A percentile compares a stretch with the other conserved stretches of the same genome.
phyloP scores from a whole-genome alignment of 2,113 vertebrate species.

The Pachycephala philippinensis region DNA sequence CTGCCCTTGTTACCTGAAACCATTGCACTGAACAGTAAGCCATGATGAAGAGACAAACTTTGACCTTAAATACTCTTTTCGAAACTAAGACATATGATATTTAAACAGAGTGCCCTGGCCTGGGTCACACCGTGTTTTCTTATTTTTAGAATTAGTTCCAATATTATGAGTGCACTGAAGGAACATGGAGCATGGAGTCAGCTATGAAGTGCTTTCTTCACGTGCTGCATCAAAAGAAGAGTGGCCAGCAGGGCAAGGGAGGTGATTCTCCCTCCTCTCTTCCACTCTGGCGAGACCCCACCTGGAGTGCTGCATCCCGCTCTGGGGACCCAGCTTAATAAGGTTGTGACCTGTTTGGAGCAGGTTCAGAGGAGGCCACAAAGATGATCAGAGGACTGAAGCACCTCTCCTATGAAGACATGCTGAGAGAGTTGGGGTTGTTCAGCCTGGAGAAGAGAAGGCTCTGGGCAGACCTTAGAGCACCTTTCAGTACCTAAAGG shows the following conservation, averaged over 20 bases:
- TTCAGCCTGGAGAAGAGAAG: not conserved
- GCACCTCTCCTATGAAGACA: not conserved
- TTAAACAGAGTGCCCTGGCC: not conserved
- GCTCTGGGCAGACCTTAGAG: not conserved
- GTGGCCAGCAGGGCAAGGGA: not conserved
- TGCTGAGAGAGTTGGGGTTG: not conserved
- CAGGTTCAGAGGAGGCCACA: not conserved
- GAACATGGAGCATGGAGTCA: not conserved
- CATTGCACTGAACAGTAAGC: not conserved
- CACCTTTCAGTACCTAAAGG: not conserved
- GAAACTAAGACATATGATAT: not conserved
- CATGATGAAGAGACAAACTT: not conserved
- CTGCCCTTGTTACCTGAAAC: not conserved
- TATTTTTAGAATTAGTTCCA: not conserved
- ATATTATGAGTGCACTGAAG: not conserved
- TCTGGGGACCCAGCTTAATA: not conserved
- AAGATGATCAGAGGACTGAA: not conserved
- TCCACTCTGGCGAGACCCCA: accelerated
- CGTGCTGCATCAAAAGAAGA: not conserved
- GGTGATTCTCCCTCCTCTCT: not conserved
- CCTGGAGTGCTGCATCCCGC: not conserved
- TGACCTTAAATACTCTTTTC: not conserved
- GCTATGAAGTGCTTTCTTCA: not conserved
- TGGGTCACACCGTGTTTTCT: not conserved
- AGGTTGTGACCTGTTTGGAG: not conserved